Conservation (phyloP, 2,113 vertebrate genomes). For the Petaurus breviceps region DNA sequence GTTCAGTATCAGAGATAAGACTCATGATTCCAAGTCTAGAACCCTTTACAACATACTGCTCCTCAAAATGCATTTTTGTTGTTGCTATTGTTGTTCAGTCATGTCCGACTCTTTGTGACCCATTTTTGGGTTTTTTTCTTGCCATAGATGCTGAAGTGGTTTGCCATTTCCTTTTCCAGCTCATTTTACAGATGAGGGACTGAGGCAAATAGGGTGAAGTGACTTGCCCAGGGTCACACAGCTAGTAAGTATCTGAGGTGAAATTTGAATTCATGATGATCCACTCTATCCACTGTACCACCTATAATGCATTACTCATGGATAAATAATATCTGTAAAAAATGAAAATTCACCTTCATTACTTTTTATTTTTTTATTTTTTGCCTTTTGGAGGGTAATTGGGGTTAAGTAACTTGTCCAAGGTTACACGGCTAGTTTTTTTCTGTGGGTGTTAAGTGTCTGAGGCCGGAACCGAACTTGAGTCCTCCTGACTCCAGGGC, state of each 20-base stretch:
- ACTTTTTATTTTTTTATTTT: too few relatives aligned
- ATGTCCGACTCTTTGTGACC: not conserved
- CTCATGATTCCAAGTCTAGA: not conserved
- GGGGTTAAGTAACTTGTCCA: too few relatives aligned
- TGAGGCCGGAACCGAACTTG: too few relatives aligned
- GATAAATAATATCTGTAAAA: not conserved
- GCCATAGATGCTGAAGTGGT: not conserved
- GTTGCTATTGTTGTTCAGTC: not conserved
- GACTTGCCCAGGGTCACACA: not conserved
- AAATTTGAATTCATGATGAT: not conserved
- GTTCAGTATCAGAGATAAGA: not conserved
- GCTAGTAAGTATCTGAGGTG: not conserved
- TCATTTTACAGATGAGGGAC: not conserved
- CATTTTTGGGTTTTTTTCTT: not conserved
- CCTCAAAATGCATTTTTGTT: not conserved
- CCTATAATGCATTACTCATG: not conserved
- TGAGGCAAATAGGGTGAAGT: not conserved
- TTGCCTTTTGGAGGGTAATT: too few relatives aligned
- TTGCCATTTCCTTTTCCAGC: not conserved
- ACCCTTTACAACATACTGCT: not conserved
- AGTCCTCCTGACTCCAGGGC: too few relatives aligned
- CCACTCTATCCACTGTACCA: not conserved
- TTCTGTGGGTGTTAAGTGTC: too few relatives aligned
- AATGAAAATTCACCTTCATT: not conserved
- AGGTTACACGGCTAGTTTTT: too few relatives aligned